A percentile compares a stretch with the other conserved stretches of the same genome.
phyloP scores from a whole-genome alignment of 1,140 invertebrate species.

The Bombus haemorrhoidalis region DNA sequence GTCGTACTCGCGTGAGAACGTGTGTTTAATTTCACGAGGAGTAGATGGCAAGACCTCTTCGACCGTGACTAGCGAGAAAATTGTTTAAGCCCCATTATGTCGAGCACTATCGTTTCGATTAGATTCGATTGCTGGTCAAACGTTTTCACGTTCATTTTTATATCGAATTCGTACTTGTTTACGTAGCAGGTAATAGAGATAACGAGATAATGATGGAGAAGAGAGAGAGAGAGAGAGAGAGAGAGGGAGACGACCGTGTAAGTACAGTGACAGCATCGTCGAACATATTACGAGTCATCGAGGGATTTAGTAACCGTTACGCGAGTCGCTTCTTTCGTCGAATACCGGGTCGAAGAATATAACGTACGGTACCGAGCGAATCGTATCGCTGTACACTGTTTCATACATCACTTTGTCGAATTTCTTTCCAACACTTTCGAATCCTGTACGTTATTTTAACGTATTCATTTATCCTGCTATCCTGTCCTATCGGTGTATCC shows the following conservation, averaged over 20 bases:
- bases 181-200: not conserved
- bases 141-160: not conserved
- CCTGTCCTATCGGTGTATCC: not conserved
- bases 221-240: not conserved
- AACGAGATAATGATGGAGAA: not conserved
- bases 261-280: slow-evolving; percentile 6
- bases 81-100: slow-evolving; percentile 37
- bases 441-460: not conserved
- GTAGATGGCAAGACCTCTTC: not conserved
- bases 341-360: not conserved
- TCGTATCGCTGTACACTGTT: slow-evolving; percentile 10
- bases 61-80: slow-evolving; percentile 57
- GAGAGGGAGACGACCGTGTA: not conserved
- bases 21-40: slow-evolving; percentile 47
- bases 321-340: slow-evolving; percentile 25
- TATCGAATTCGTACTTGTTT: not conserved
- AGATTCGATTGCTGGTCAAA: not conserved
- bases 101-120: slow-evolving; percentile 15
- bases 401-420: not conserved
- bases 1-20: slow-evolving; percentile 57
- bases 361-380: not conserved
- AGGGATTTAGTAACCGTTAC: slow-evolving; percentile 12
- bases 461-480: not conserved
- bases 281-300: slow-evolving; percentile 23
- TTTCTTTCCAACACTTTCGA: too few species aligned